These are phyloP conservation scores for Synergus umbraculus DNA, from an alignment of 2,888 invertebrate genomes.

Conservation along the genomic window DNA sequence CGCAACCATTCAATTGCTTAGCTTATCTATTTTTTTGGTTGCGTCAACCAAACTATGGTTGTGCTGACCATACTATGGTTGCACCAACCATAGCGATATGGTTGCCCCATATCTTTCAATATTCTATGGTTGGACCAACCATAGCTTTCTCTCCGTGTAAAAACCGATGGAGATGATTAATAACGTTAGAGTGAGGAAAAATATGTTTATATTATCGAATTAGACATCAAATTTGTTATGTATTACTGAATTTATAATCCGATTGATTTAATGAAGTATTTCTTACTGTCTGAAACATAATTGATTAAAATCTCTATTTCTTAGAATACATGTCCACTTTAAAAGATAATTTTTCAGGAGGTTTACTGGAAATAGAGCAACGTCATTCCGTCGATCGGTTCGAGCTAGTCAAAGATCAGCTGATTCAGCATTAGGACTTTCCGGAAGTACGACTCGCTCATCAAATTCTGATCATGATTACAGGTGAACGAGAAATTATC, in stretches of 20 bases:
- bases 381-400: conserved; percentile 80
- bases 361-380: conserved; percentile 72
- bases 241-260: not conserved
- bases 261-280: not conserved
- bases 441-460: conserved; percentile 80
- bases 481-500: conserved; percentile 77
- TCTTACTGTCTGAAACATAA: not conserved
- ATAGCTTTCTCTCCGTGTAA: no score
- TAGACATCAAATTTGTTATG: not conserved
- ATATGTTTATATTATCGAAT: not conserved
- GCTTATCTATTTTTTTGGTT: no score
- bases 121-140: no score
- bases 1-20: no score
- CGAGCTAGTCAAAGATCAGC: conserved; percentile 82
- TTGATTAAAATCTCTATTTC: not conserved
- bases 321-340: not conserved
- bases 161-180: not conserved
- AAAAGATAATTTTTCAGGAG: conserved; percentile 68
- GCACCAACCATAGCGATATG: no score
- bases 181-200: not conserved
- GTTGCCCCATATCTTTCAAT: no score
- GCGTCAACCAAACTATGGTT: no score
- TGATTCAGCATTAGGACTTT: conserved; percentile 81
- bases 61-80: no score
- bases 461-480: conserved; percentile 88